Base-by-base conservation (phyloP, 2,797 vertebrate species). In the Phyllotis vaccarum region DNA sequence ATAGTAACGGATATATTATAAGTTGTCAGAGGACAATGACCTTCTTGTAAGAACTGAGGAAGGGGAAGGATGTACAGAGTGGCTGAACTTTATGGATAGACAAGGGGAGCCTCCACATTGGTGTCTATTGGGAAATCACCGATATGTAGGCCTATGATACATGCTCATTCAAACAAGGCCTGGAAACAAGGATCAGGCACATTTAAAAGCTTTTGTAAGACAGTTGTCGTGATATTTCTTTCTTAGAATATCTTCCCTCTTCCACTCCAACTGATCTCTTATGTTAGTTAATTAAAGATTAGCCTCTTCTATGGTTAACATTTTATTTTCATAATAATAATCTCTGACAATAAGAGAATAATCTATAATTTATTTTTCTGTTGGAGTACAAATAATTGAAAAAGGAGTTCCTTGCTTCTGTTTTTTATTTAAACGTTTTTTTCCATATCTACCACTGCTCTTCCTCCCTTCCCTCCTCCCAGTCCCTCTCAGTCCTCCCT, bases 261-360 rank as follows among this genome's bases (percentile, higher is more conserved):
- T 34, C 40, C 66, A 66, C 27, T 22, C 12, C 72, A 6, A 14
- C 11, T 16, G 40, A 64, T 94, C 34, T 37, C 40, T 13, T 58
- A 60, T 19, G 86, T 74, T 86, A 82, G 46, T 2, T 92, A 87
- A 80, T 58, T 81, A 92, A 68, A 12, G 79, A 13, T 7, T 54
- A 2, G 64, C 40, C 79, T 85, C 92, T 89, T 56, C 86, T 92
- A 90, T 82, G 34, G 46, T 3, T 93, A 80, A 95, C 92, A 62
- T 70, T 17, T 22, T 34, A 95, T 40, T 27, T 37, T 72, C 72
- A 83, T 31, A 68, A 62, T 72, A 76, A 64, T 82, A 34, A 95
- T 89, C 7, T 70, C 68, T 90, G 64, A 4, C 60, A 91, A 37
- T 89, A 83, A 93, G 70, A 86, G 21, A 75, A 75, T 74, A 16